phyloP scores from a whole-genome alignment of 2,113 vertebrate species.

The Axis porcinus region DNA sequence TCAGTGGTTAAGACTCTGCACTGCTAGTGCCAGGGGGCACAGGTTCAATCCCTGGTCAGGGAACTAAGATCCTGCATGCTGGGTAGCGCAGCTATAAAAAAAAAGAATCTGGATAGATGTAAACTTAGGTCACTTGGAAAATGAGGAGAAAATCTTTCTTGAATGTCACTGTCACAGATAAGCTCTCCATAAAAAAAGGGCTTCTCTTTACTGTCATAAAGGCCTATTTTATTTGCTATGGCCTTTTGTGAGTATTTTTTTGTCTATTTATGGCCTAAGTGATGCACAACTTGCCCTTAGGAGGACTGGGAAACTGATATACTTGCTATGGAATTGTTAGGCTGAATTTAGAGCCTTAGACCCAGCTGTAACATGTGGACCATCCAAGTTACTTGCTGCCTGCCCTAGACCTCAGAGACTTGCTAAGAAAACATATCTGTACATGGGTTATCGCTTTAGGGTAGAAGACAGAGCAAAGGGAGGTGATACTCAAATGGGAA shows the following conservation, averaged over 20 bases:
- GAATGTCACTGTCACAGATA: neutral
- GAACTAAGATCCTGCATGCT: neutral
- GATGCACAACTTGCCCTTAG: neutral
- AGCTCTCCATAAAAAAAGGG: neutral
- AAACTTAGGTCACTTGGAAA: neutral
- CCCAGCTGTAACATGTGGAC: neutral
- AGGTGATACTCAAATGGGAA: neutral
- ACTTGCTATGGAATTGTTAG: neutral
- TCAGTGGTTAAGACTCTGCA: neutral
- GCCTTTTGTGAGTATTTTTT: neutral
- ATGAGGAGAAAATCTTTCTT: neutral
- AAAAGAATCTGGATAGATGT: neutral
- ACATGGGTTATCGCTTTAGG: neutral
- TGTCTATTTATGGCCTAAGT: neutral
- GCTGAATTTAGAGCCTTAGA: neutral
- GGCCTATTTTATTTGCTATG: neutral
- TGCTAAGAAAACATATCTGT: neutral
- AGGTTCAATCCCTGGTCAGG: neutral
- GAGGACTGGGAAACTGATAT: neutral
- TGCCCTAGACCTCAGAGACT: neutral
- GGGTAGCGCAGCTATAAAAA: neutral
- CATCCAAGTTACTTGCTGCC: neutral
- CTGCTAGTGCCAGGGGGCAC: neutral
- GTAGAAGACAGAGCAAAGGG: neutral
- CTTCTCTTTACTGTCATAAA: neutral